These are phyloP conservation scores for Gymnoscelis rufifasciata DNA, from an alignment of 2,888 invertebrate species.

Conservation along the genomic window DNA sequence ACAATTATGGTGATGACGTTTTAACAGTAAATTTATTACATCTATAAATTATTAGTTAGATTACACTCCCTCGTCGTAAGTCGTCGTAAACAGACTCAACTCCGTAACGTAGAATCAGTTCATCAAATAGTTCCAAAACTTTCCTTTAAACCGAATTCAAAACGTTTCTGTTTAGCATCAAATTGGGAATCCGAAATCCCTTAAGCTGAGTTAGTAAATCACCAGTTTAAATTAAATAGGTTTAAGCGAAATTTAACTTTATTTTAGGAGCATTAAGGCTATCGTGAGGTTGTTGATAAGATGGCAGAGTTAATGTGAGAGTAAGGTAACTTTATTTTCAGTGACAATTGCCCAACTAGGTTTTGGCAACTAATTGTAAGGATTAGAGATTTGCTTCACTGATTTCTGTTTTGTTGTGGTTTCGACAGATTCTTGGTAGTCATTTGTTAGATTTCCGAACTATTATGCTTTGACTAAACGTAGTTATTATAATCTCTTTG, in stretches of 20 bases:
- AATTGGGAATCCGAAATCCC: constrained; percentile 70
- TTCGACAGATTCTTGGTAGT: too few species aligned
- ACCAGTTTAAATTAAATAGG: constrained; percentile 31
- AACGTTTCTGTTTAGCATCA: constrained; percentile 65
- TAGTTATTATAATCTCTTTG: too few species aligned
- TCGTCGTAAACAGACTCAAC: constrained; percentile 21
- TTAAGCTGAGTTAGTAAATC: constrained; percentile 64
- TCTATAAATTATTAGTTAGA: too few species aligned
- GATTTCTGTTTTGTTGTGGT: constrained; percentile 32
- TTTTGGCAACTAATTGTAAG: constrained; percentile 68
- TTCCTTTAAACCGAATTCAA: constrained; percentile 58
- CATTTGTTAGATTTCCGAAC: too few species aligned
- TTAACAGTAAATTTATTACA: too few species aligned
- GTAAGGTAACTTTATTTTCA: constrained; percentile 67
- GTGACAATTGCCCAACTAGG: constrained; percentile 70
- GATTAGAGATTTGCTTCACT: constrained; percentile 56
- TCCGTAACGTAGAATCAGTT: constrained; percentile 39
- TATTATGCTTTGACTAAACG: too few species aligned
- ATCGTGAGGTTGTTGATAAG: constrained; percentile 26
- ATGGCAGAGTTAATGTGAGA: constrained; percentile 48
- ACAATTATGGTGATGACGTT: too few species aligned
- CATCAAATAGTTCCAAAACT: constrained; percentile 58
- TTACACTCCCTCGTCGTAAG: not conserved
- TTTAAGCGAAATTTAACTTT: constrained; percentile 31
- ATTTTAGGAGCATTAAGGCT: constrained; percentile 23